Evolutionary conservation across 2,888 invertebrate genomes (phyloP).

Genomic region (Scotopteryx bipunctaria): DNA sequence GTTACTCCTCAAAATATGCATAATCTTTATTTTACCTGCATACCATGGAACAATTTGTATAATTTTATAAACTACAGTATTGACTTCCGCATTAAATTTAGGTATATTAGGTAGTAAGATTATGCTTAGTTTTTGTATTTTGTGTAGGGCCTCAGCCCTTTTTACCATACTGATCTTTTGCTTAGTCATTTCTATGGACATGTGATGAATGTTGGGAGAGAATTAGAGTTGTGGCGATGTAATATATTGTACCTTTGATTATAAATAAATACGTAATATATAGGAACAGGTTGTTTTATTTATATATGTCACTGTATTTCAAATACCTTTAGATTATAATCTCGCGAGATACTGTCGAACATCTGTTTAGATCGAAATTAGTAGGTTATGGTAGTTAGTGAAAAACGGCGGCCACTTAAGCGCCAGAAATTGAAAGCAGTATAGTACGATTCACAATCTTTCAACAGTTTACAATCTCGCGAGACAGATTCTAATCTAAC

Average conservation of each 20-base stretch:
- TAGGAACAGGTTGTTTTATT: slow-evolving; percentile 65
- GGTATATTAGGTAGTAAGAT: slow-evolving; percentile 67
- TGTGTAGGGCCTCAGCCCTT: slow-evolving; percentile 68
- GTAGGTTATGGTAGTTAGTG: too few relatives aligned
- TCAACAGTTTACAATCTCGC: too few relatives aligned
- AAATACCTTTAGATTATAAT: too few relatives aligned
- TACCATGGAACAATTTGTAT: slow-evolving; percentile 67
- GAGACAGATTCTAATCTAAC: too few relatives aligned
- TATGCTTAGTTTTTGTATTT: slow-evolving; percentile 79
- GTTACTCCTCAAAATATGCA: slow-evolving; percentile 62
- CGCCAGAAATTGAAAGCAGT: too few relatives aligned
- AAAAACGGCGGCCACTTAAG: too few relatives aligned
- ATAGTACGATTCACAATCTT: too few relatives aligned
- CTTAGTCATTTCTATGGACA: slow-evolving; percentile 75
- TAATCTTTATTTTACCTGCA: slow-evolving; percentile 72
- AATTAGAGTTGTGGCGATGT: slow-evolving; percentile 75
- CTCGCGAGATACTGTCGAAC: too few relatives aligned
- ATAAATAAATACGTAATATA: slow-evolving; percentile 83
- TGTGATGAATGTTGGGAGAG: slow-evolving; percentile 71
- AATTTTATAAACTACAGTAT: slow-evolving; percentile 77
- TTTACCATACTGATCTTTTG: slow-evolving; percentile 76
- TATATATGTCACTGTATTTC: too few relatives aligned
- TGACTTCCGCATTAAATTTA: slow-evolving; percentile 76
- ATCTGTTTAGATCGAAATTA: too few relatives aligned
- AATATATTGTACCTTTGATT: slow-evolving; percentile 83